Evolutionary conservation across 2,888 invertebrate genomes (phyloP).

Genomic region (Dysmachus trigonus): DNA sequence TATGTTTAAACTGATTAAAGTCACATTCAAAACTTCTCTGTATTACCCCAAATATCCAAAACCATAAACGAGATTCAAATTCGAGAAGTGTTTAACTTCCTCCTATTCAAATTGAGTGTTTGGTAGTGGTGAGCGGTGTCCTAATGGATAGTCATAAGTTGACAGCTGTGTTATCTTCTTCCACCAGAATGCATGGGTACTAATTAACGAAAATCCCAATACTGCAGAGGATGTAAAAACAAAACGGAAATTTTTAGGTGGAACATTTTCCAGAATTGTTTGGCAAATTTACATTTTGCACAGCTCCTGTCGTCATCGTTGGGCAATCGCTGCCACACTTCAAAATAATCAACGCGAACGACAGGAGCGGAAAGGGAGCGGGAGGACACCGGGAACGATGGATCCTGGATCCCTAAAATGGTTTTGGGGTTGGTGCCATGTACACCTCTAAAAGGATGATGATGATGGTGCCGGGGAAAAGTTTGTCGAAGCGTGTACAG

Average conservation of each 20-base stretch:
- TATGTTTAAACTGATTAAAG: too few relatives aligned
- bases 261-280: not conserved
- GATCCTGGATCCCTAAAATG: not conserved
- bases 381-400: not conserved
- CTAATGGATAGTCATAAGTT: not conserved
- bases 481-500: conserved; percentile 1
- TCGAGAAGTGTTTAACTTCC: not conserved
- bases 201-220: not conserved
- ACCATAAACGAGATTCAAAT: not conserved
- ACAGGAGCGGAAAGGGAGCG: not conserved
- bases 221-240: not conserved
- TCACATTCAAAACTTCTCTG: not conserved
- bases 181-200: not conserved
- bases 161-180: not conserved
- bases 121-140: not conserved
- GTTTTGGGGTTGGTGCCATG: not conserved
- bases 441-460: not conserved
- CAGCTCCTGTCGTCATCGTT: not conserved
- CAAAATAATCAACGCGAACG: not conserved
- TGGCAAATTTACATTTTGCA: not conserved
- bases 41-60: not conserved
- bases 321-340: not conserved
- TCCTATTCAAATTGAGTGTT: not conserved
- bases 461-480: conserved; percentile 5
- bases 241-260: not conserved